A percentile compares a stretch with the other conserved stretches of the same genome.
These are phyloP conservation scores for Hirtodrosophila confusa DNA, from an alignment of 2,888 invertebrate species.

Conservation along the genomic window DNA sequence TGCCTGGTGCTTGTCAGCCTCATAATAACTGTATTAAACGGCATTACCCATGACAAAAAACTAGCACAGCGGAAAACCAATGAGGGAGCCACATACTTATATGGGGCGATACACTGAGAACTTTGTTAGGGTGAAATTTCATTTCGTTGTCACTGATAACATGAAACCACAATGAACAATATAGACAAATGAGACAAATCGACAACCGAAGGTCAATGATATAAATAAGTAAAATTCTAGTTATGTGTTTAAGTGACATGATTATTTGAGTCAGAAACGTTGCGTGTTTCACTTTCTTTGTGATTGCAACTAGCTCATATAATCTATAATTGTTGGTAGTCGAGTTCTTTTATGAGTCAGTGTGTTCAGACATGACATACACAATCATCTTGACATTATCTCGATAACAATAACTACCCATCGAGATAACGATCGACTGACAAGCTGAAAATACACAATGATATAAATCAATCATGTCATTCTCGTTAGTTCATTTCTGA, in stretches of 20 bases:
- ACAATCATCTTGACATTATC: neutral
- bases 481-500: neutral
- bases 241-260: neutral
- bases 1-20: slow-evolving; percentile 29
- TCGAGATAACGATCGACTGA: slow-evolving; percentile 19
- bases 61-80: slow-evolving; percentile 8
- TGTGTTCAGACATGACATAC: neutral
- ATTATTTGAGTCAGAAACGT: neutral
- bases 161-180: neutral
- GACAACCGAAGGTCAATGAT: slow-evolving; percentile 29
- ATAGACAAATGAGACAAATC: neutral
- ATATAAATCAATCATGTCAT: slow-evolving; percentile 30
- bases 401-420: neutral
- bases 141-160: slow-evolving; percentile 19
- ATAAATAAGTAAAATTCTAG: neutral
- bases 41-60: slow-evolving; percentile 25
- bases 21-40: slow-evolving; percentile 44
- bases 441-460: slow-evolving; percentile 6
- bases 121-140: slow-evolving; percentile 4
- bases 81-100: neutral
- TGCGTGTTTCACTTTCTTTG: slow-evolving; percentile 2
- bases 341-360: slow-evolving; percentile 23
- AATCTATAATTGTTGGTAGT: neutral
- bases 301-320: neutral
- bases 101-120: neutral